Conservation (phyloP, 2,888 invertebrate genomes). For the Ectemnius lituratus region DNA sequence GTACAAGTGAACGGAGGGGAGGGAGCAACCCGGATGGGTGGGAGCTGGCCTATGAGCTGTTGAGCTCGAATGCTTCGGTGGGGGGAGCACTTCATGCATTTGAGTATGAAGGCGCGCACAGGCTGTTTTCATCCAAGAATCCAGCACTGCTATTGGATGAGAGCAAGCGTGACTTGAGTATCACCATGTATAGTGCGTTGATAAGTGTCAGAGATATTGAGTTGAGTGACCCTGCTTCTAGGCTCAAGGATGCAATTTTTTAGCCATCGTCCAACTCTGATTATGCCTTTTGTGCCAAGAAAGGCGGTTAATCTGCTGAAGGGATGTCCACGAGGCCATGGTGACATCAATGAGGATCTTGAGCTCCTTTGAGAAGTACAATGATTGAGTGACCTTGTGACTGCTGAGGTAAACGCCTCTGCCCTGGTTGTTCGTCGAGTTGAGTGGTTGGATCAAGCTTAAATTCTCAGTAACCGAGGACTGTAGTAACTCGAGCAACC, state of each 20-base stretch:
- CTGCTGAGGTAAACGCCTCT: neutral
- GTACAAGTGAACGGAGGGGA: too few species aligned
- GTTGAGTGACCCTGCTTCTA: neutral
- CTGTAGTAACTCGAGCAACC: neutral
- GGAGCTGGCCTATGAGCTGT: too few species aligned
- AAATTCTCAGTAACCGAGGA: neutral
- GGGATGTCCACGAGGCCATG: neutral
- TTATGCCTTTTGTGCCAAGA: neutral
- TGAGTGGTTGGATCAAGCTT: neutral
- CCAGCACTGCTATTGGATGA: too few species aligned
- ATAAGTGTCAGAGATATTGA: too few species aligned
- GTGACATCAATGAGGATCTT: neutral
- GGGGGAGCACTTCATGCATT: too few species aligned
- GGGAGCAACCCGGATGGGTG: too few species aligned
- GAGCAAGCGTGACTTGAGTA: too few species aligned
- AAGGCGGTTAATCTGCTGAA: conserved; percentile 10
- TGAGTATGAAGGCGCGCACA: too few species aligned
- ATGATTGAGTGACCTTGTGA: neutral
- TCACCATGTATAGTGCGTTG: too few species aligned
- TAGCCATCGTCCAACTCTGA: neutral
- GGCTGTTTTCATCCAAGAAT: too few species aligned
- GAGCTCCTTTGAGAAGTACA: neutral
- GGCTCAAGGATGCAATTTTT: neutral
- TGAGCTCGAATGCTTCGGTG: too few species aligned
- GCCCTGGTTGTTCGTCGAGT: neutral